Evolutionary conservation across 2,113 vertebrate genomes (phyloP).

Genomic region (Syngnathus scovelli): DNA sequence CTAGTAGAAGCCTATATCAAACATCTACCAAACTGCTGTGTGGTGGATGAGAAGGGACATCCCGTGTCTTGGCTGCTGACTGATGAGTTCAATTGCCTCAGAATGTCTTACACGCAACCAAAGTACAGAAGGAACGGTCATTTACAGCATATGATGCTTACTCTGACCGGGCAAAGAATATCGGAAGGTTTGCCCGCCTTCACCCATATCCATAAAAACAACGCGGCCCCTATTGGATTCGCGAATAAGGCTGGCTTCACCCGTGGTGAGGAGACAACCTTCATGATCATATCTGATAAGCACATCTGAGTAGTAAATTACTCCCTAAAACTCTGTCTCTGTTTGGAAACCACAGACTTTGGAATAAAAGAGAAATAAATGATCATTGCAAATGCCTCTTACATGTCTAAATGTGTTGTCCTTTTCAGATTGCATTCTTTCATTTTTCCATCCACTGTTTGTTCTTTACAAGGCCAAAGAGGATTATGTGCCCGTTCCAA

Average conservation of each 20-base stretch:
- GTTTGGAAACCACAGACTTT: not conserved
- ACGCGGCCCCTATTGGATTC: not conserved
- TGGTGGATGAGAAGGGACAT: constrained; percentile 47
- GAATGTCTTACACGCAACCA: constrained; percentile 54
- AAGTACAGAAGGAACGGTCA: constrained; percentile 52
- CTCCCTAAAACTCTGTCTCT: not conserved
- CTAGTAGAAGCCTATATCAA: constrained; percentile 50
- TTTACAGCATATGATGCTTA: not conserved
- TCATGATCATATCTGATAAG: not conserved
- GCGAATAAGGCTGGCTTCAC: not conserved
- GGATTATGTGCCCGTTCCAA: too few species aligned
- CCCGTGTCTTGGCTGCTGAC: constrained; percentile 58
- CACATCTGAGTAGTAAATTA: not conserved
- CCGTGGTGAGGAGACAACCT: not conserved
- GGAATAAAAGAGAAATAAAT: not conserved
- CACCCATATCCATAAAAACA: not conserved
- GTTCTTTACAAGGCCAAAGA: too few species aligned
- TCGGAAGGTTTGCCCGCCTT: not conserved
- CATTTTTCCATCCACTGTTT: too few species aligned
- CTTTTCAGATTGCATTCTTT: too few species aligned
- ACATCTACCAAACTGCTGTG: constrained; percentile 62
- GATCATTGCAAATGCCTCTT: too few species aligned
- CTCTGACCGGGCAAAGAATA: not conserved
- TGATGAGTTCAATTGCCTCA: constrained; percentile 64
- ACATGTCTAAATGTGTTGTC: too few species aligned